Conservation (phyloP, 2,797 vertebrate genomes). For the Champsocephalus esox region DNA sequence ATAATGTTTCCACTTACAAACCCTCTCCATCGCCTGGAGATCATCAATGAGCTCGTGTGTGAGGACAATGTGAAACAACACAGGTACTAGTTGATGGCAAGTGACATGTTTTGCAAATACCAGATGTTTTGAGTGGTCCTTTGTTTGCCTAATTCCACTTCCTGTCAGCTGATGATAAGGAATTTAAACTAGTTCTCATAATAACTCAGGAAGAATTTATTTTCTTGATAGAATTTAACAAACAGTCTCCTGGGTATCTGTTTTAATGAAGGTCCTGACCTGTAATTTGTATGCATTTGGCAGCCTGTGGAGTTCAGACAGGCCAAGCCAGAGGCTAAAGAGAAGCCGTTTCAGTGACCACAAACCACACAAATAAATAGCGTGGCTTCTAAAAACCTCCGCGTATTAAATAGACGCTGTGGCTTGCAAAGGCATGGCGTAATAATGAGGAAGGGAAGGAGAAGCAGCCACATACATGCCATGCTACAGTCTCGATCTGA, state of each 20-base stretch:
- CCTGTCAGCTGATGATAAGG: constrained; percentile 30
- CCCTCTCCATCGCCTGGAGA: background rate
- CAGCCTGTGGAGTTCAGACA: constrained; percentile 5
- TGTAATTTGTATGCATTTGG: constrained; percentile 22
- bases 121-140: constrained; percentile 20
- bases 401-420: constrained; percentile 8
- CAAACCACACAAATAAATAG: background rate
- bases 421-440: background rate
- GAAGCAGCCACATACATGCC: background rate
- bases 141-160: constrained; percentile 20
- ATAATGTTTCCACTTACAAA: background rate
- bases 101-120: constrained; percentile 21
- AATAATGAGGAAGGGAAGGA: background rate
- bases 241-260: background rate
- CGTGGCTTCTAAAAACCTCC: background rate
- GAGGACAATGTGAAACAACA: constrained; percentile 20
- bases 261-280: constrained; percentile 29
- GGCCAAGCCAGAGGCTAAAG: constrained; percentile 18
- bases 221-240: background rate
- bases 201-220: background rate
- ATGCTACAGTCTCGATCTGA: background rate
- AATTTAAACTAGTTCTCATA: background rate
- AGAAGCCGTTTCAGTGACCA: background rate
- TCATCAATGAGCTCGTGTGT: background rate
- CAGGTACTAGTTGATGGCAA: constrained; percentile 8